Conservation (phyloP, 2,888 invertebrate species). For the Chirona hameri region DNA sequence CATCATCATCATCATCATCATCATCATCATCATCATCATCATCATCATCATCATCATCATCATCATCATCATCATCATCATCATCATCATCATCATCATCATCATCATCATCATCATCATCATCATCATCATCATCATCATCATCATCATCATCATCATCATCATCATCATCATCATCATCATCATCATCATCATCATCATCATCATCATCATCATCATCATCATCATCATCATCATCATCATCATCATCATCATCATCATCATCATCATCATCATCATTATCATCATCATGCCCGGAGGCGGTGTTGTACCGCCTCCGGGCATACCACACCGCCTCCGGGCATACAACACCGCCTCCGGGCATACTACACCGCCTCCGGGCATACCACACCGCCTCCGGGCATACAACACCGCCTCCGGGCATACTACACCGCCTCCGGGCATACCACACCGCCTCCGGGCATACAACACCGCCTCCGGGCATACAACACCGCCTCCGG, state of each 20-base stretch:
- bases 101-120: constrained; percentile 22
- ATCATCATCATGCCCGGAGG: not conserved
- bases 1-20: constrained; percentile 22
- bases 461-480: too few species aligned
- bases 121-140: constrained; percentile 22
- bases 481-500: too few species aligned
- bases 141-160: constrained; percentile 22
- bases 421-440: too few species aligned
- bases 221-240: constrained; percentile 7
- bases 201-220: not conserved
- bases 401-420: too few species aligned
- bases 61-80: constrained; percentile 22
- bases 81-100: constrained; percentile 22
- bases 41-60: constrained; percentile 22
- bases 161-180: constrained; percentile 22
- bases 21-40: constrained; percentile 22
- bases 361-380: too few species aligned
- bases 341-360: too few species aligned
- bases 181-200: constrained; percentile 22
- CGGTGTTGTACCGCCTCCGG: too few species aligned
- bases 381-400: too few species aligned
- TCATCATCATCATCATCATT: constrained; percentile 22
- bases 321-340: too few species aligned
- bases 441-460: too few species aligned
- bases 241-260: constrained; percentile 22